A percentile compares a stretch with the other conserved stretches of the same genome.
phyloP scores from a whole-genome alignment of 2,888 invertebrate genomes.

The Drosophila borborema region DNA sequence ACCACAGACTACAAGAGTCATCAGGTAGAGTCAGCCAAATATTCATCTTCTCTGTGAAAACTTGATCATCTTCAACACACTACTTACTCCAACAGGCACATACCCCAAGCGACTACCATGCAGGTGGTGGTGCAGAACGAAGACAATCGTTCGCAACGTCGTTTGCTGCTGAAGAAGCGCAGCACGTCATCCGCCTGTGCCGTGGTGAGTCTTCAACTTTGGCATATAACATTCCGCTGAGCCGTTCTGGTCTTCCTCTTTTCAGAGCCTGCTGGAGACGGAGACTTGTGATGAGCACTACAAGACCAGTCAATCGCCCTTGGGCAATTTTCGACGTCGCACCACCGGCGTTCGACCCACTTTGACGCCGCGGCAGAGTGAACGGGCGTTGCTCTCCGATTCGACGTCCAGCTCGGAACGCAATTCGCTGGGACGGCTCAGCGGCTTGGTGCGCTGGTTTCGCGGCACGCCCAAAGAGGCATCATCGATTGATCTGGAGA shows the following conservation, averaged over 20 bases:
- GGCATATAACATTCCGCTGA: slow-evolving; percentile 14
- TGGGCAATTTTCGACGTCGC: slow-evolving; percentile 91
- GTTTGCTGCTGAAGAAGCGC: slow-evolving; percentile 94
- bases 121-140: slow-evolving; percentile 88
- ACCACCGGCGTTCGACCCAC: slow-evolving; percentile 86
- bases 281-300: slow-evolving; percentile 90
- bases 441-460: slow-evolving; percentile 90
- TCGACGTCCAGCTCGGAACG: slow-evolving; percentile 85
- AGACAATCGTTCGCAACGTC: slow-evolving; percentile 92
- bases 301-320: slow-evolving; percentile 91
- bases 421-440: slow-evolving; percentile 87
- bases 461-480: slow-evolving; percentile 87
- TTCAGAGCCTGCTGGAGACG: slow-evolving; percentile 93
- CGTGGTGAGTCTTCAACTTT: slow-evolving; percentile 85
- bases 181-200: slow-evolving; percentile 95
- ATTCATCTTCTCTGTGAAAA: too few species aligned
- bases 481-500: slow-evolving; percentile 86
- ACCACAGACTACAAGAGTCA: slow-evolving; percentile 94
- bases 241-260: slow-evolving; percentile 48
- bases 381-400: slow-evolving; percentile 89
- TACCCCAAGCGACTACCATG: slow-evolving; percentile 88
- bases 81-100: slow-evolving; percentile 86
- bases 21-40: slow-evolving; percentile 87
- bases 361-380: slow-evolving; percentile 93
- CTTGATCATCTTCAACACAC: neutral